These are phyloP conservation scores for Mechanitis mazaeus DNA, from an alignment of 2,888 invertebrate species.

Conservation along the genomic window DNA sequence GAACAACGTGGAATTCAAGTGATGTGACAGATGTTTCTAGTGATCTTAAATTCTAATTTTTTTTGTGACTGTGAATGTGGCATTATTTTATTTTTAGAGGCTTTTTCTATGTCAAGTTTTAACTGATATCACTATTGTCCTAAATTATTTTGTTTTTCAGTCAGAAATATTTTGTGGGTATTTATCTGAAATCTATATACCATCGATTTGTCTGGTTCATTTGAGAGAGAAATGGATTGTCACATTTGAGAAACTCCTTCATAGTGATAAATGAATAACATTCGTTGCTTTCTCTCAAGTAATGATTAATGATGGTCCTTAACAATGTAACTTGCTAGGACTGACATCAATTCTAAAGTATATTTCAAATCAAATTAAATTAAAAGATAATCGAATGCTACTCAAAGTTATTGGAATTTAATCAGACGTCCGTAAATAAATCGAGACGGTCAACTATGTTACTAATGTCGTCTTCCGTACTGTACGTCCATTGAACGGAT, in stretches of 20 bases:
- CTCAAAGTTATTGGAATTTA: conserved; percentile 46
- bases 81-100: neutral
- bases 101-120: neutral
- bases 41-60: conserved; percentile 9
- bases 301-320: conserved; percentile 34
- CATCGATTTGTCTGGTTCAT: conserved; percentile 41
- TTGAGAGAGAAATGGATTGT: conserved; percentile 50
- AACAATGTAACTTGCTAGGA: conserved; percentile 18
- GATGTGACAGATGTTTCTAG: conserved; percentile 14
- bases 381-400: conserved; percentile 38
- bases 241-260: conserved; percentile 39
- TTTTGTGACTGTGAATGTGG: neutral
- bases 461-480: conserved; percentile 43
- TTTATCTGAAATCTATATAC: conserved; percentile 4
- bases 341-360: neutral
- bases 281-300: conserved; percentile 32
- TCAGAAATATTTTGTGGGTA: neutral
- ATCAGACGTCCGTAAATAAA: conserved; percentile 48
- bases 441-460: conserved; percentile 57
- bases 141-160: no score
- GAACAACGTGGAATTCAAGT: conserved; percentile 19
- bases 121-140: no score
- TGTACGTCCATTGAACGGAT: conserved; percentile 18
- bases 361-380: neutral
- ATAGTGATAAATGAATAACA: conserved; percentile 41